These are phyloP conservation scores for Plagodis dolabraria DNA, from an alignment of 2,888 invertebrate genomes.

Conservation along the genomic window DNA sequence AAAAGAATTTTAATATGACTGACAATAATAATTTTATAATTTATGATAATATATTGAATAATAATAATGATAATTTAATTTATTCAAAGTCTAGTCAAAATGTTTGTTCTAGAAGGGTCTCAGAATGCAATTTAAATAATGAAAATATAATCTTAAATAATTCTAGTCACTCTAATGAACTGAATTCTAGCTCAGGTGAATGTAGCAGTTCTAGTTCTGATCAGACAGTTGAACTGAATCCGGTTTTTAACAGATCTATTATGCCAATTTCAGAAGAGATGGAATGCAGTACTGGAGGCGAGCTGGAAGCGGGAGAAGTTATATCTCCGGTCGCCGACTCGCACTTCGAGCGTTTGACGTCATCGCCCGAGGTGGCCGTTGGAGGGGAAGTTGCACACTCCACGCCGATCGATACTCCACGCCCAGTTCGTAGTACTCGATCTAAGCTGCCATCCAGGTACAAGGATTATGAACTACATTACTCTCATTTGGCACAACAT, in stretches of 20 bases:
- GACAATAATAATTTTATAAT: not conserved
- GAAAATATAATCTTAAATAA: not conserved
- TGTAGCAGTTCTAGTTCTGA: not conserved
- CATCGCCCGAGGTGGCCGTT: not conserved
- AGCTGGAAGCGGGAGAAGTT: not conserved
- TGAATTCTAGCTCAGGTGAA: slow-evolving; percentile 1
- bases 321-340: not conserved
- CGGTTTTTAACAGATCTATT: not conserved
- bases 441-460: not conserved
- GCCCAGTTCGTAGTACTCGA: too few relatives aligned
- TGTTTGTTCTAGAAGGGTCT: too few relatives aligned
- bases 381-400: too few relatives aligned
- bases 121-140: not conserved
- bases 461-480: not conserved
- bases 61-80: not conserved
- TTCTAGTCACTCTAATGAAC: slow-evolving; percentile 1
- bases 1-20: not conserved
- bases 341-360: not conserved
- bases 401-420: too few relatives aligned
- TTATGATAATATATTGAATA: not conserved
- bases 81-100: not conserved
- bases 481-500: too few relatives aligned
- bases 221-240: not conserved
- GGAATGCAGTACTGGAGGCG: not conserved
- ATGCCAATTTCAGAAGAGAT: not conserved